Percentiles rank a stretch among this genome's conserved stretches.
Evolutionary conservation across 2,113 vertebrate genomes (phyloP).

Genomic region (Pleuronectes platessa): DNA sequence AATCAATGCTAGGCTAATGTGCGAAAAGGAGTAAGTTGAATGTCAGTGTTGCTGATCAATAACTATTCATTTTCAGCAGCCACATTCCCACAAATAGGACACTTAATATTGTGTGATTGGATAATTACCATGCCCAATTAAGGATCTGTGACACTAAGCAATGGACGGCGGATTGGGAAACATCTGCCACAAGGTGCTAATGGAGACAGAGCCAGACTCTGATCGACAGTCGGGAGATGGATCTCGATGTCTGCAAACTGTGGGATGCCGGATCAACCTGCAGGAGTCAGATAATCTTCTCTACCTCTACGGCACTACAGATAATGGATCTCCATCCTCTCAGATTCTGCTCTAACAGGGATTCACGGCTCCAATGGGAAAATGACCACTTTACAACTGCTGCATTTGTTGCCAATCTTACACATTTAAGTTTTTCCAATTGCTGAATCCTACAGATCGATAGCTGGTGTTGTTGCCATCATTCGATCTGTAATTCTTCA

Average conservation of each 20-base stretch:
- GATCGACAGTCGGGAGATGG: slow-evolving; percentile 75
- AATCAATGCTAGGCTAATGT: slow-evolving; percentile 84
- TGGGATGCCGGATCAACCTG: slow-evolving; percentile 66
- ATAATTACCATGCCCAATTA: slow-evolving; percentile 84
- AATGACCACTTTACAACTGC: slow-evolving; percentile 14
- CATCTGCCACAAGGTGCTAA: slow-evolving; percentile 68
- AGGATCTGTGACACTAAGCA: slow-evolving; percentile 73
- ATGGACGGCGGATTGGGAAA: slow-evolving; percentile 69
- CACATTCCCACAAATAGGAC: slow-evolving; percentile 79
- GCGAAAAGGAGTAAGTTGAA: slow-evolving; percentile 79
- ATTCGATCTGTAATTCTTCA: not conserved
- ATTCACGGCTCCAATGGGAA: slow-evolving; percentile 38
- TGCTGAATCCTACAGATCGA: not conserved
- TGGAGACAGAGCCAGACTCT: slow-evolving; percentile 70
- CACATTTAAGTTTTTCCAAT: not conserved
- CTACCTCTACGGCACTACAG: slow-evolving; percentile 54
- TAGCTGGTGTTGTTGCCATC: not conserved
- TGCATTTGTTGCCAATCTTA: slow-evolving; percentile 9
- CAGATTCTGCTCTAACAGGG: slow-evolving; percentile 55
- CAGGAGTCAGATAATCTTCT: slow-evolving; percentile 75
- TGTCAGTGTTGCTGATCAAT: slow-evolving; percentile 82
- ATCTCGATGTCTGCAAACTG: slow-evolving; percentile 76
- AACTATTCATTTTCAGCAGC: slow-evolving; percentile 82
- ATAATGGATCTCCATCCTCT: slow-evolving; percentile 72
- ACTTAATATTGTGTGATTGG: slow-evolving; percentile 81